Evolutionary conservation across 2,113 vertebrate species (phyloP).

Genomic region (Odocoileus virginianus): DNA sequence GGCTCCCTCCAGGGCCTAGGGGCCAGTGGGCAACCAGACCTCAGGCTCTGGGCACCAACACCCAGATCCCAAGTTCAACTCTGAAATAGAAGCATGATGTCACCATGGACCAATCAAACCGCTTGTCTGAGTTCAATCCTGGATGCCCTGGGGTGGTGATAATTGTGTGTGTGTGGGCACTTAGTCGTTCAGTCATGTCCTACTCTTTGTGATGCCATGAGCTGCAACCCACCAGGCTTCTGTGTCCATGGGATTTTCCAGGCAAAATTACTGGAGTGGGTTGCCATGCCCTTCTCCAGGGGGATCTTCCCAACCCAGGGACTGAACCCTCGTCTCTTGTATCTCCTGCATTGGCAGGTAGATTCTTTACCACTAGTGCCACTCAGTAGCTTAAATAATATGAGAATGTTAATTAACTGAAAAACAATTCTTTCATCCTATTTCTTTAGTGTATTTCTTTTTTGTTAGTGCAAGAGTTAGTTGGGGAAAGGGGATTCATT

Average conservation of each 20-base stretch:
- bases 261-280: background rate
- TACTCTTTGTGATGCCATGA: background rate
- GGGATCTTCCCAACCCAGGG: background rate
- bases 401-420: background rate
- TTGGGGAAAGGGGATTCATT: background rate
- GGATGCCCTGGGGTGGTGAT: background rate
- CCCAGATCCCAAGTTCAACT: background rate
- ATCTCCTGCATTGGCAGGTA: background rate
- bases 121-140: background rate
- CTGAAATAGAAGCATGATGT: slow-evolving; percentile 34
- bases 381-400: background rate
- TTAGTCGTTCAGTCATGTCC: background rate
- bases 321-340: background rate
- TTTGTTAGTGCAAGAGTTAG: background rate
- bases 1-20: background rate
- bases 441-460: background rate
- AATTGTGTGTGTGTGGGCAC: fast-evolving
- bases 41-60: slow-evolving; percentile 36
- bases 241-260: background rate
- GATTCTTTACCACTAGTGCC: background rate
- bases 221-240: background rate
- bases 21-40: slow-evolving; percentile 50
- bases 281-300: background rate
- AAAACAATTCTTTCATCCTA: background rate
- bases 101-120: background rate